Evolutionary conservation across 2,888 invertebrate genomes (phyloP).

Genomic region (Agrochola lychnidis): DNA sequence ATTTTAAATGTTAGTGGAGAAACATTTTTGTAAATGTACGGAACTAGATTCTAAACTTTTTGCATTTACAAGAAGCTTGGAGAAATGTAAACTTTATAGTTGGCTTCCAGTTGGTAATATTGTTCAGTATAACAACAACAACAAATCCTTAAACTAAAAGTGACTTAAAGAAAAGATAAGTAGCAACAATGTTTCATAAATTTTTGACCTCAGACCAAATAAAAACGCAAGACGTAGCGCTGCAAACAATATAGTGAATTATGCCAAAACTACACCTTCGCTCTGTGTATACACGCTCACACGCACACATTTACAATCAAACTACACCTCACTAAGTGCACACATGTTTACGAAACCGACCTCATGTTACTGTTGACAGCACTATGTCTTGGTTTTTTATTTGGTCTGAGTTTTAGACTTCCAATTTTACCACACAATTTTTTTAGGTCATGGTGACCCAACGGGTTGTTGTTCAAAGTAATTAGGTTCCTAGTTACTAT

Average conservation of each 20-base stretch:
- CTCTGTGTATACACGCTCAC: no score
- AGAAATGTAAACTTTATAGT: background rate
- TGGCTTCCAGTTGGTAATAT: background rate
- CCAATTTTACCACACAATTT: background rate
- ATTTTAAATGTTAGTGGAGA: conserved; percentile 8
- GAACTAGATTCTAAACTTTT: conserved; percentile 3
- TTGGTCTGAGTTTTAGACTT: background rate
- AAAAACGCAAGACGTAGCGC: no score
- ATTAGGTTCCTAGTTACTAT: no score
- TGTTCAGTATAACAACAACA: background rate
- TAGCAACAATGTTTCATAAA: background rate
- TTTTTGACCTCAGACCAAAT: no score
- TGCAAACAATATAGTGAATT: no score
- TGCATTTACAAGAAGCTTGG: background rate
- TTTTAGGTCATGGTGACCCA: background rate
- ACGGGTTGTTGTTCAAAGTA: no score
- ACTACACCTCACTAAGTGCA: no score
- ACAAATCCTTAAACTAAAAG: background rate
- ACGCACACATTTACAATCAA: no score
- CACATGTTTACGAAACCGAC: no score
- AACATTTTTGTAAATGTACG: conserved; percentile 4
- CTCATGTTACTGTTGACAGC: no score
- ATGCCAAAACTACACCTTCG: no score
- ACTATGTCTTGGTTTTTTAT: no score
- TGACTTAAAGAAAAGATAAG: background rate